Conservation (phyloP, 1,140 invertebrate genomes). For the Chymomyza costata region DNA sequence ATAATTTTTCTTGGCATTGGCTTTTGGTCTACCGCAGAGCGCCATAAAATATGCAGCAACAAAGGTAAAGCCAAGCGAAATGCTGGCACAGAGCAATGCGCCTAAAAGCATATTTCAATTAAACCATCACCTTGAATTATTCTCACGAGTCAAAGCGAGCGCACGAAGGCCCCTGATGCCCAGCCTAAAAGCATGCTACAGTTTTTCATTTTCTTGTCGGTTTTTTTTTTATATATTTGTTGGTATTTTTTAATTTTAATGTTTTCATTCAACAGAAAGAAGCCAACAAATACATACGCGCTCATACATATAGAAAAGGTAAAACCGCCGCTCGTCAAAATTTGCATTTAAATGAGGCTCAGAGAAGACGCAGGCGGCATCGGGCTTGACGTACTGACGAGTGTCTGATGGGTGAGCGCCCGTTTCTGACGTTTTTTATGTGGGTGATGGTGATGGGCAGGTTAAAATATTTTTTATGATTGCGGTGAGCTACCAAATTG, state of each 20-base stretch:
- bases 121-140: conserved; percentile 75
- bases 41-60: conserved; percentile 68
- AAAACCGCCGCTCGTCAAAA: conserved; percentile 71
- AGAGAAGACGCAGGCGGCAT: no score
- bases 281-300: no score
- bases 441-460: conserved; percentile 44
- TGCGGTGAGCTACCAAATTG: conserved; percentile 72
- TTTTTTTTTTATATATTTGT: conserved; percentile 48
- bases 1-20: conserved; percentile 20
- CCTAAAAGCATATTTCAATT: conserved; percentile 75
- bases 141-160: conserved; percentile 52
- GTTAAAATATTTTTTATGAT: conserved; percentile 74
- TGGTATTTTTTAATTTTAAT: conserved; percentile 68
- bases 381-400: no score
- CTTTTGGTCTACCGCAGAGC: conserved; percentile 58
- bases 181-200: conserved; percentile 48
- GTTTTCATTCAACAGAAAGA: conserved; percentile 55
- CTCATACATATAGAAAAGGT: conserved; percentile 38
- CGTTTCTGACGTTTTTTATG: conserved; percentile 13
- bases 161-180: conserved; percentile 16
- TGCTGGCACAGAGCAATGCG: conserved; percentile 50
- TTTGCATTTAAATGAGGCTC: conserved; percentile 74
- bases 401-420: conserved; percentile 46
- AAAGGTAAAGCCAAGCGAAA: conserved; percentile 52
- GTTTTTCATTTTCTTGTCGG: background rate